phyloP scores from a whole-genome alignment of 2,113 vertebrate genomes.

The Elephantulus edwardii region DNA sequence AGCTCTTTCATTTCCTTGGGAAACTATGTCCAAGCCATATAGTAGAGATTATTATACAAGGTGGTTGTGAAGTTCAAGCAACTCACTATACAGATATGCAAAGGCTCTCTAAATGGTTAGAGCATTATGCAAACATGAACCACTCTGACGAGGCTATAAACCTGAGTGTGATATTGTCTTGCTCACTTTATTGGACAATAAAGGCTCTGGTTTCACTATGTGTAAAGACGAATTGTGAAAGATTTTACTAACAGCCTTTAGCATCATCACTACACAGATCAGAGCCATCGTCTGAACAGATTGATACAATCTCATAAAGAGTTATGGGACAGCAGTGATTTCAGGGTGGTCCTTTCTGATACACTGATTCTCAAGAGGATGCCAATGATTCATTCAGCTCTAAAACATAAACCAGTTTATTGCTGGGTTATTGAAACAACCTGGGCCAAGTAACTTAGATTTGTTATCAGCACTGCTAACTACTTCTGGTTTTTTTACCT shows the following conservation, averaged over 20 bases:
- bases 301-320: not conserved
- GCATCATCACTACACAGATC: not conserved
- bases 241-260: constrained; percentile 38
- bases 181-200: constrained; percentile 52
- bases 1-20: not conserved
- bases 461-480: not conserved
- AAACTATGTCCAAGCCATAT: not conserved
- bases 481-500: not conserved
- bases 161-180: not conserved
- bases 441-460: not conserved
- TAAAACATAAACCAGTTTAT: not conserved
- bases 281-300: not conserved
- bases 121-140: constrained; percentile 51
- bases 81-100: not conserved
- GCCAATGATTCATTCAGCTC: not conserved
- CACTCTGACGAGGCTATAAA: constrained; percentile 39
- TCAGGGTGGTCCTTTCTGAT: not conserved
- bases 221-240: not conserved
- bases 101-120: constrained; percentile 37
- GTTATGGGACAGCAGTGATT: not conserved
- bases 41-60: not conserved
- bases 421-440: not conserved
- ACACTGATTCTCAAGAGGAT: not conserved
- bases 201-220: not conserved
- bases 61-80: not conserved